Percentiles rank a stretch among this genome's conserved stretches.
These are phyloP conservation scores for Nowickia ferox DNA, from an alignment of 2,888 invertebrate species.

Conservation along the genomic window DNA sequence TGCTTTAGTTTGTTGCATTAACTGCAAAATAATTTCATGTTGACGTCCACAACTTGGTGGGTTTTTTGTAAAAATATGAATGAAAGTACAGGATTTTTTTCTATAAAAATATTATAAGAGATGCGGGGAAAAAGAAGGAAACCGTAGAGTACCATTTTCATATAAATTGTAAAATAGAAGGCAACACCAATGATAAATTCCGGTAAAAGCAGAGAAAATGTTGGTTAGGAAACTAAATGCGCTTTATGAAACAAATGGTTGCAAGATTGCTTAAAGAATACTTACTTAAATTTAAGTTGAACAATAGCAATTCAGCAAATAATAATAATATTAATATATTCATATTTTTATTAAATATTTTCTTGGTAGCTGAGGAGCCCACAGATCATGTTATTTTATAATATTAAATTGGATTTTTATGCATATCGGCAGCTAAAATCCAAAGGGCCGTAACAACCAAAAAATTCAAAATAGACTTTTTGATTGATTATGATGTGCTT, in stretches of 20 bases:
- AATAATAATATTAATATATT: no score
- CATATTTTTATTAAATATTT: no score
- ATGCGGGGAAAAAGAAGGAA: background rate
- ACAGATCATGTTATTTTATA: no score
- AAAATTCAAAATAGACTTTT: no score
- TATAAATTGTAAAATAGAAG: conserved; percentile 8
- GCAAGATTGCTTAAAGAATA: background rate
- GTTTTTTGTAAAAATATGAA: conserved; percentile 7
- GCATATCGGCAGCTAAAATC: no score
- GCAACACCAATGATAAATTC: conserved; percentile 17
- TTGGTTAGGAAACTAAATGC: background rate
- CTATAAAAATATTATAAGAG: background rate
- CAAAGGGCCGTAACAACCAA: no score
- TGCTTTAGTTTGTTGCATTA: conserved; percentile 39
- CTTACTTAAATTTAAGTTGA: background rate
- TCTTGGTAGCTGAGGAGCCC: no score
- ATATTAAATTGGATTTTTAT: no score
- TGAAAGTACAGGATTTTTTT: background rate
- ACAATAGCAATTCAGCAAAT: no score
- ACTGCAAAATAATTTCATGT: conserved; percentile 48
- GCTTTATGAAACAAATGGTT: background rate
- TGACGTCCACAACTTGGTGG: conserved; percentile 32
- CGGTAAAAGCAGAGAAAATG: background rate
- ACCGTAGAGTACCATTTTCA: background rate
- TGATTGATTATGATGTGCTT: no score